These are phyloP conservation scores for Perizoma flavofasciatum DNA, from an alignment of 2,888 invertebrate species.

Conservation along the genomic window DNA sequence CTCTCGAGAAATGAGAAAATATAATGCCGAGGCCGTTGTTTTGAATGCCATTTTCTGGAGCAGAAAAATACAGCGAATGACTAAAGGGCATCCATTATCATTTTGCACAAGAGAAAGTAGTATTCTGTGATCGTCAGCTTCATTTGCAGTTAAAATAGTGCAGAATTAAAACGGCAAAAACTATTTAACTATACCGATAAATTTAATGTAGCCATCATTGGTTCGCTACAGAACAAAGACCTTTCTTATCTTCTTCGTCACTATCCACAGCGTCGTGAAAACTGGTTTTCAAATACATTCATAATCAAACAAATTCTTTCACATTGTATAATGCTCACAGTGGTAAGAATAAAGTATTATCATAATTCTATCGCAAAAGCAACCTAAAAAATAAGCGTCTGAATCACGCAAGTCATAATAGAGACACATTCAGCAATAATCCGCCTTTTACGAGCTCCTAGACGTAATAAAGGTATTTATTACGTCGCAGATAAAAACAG, in stretches of 20 bases:
- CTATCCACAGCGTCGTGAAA: too few species aligned
- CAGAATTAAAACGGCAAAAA: slow-evolving; percentile 1
- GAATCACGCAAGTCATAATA: slow-evolving; percentile 34
- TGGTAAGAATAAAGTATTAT: slow-evolving; percentile 7
- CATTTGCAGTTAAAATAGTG: not conserved
- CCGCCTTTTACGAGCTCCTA: slow-evolving; percentile 36
- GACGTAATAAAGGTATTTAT: slow-evolving; percentile 34
- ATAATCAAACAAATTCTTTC: not conserved
- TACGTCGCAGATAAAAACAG: slow-evolving; percentile 37
- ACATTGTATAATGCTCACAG: too few species aligned
- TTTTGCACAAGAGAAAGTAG: too few species aligned
- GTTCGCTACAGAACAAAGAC: too few species aligned
- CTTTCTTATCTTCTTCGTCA: too few species aligned
- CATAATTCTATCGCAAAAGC: slow-evolving; percentile 24
- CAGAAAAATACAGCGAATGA: slow-evolving; percentile 24
- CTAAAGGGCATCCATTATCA: slow-evolving; percentile 21
- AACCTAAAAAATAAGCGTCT: slow-evolving; percentile 21
- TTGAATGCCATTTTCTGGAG: slow-evolving; percentile 24
- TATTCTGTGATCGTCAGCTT: too few species aligned
- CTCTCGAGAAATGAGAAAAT: slow-evolving; percentile 31
- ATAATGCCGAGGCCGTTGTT: slow-evolving; percentile 21
- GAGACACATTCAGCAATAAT: slow-evolving; percentile 34
- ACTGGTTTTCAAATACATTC: too few species aligned
- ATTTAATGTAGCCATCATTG: too few species aligned
- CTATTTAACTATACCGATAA: too few species aligned